A percentile compares a stretch with the other conserved stretches of the same genome.
Conservation (phyloP, 2,113 vertebrate genomes). For the Eonycteris spelaea region DNA sequence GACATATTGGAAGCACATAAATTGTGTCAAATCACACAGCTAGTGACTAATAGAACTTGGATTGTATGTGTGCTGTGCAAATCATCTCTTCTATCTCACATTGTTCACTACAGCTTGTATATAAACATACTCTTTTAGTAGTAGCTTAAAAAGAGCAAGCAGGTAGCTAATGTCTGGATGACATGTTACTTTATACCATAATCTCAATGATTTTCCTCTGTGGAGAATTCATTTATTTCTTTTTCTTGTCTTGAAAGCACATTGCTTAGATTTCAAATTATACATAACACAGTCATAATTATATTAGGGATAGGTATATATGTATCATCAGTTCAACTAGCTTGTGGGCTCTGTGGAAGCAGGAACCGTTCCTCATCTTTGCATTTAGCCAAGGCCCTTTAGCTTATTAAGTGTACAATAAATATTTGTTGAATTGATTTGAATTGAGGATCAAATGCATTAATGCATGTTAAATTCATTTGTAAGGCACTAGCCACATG, state of each 20-base stretch:
- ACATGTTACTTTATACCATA: not conserved
- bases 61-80: no score
- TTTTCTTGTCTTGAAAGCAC: not conserved
- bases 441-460: slow-evolving; percentile 3
- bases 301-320: not conserved
- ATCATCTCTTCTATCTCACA: not conserved
- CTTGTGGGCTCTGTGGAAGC: not conserved
- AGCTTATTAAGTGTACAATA: not conserved
- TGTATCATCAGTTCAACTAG: not conserved
- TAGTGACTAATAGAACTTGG: not conserved
- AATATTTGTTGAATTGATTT: slow-evolving; percentile 53
- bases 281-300: not conserved
- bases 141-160: not conserved
- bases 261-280: not conserved
- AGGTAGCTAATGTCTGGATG: not conserved
- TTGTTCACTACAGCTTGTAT: not conserved
- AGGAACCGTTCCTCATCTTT: not conserved
- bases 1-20: not conserved
- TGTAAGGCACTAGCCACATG: not conserved
- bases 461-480: not conserved
- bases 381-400: not conserved
- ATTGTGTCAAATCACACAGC: not conserved
- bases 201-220: not conserved
- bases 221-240: not conserved
- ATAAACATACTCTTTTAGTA: not conserved